phyloP scores from a whole-genome alignment of 2,888 invertebrate species.

The Ochropacha duplaris region DNA sequence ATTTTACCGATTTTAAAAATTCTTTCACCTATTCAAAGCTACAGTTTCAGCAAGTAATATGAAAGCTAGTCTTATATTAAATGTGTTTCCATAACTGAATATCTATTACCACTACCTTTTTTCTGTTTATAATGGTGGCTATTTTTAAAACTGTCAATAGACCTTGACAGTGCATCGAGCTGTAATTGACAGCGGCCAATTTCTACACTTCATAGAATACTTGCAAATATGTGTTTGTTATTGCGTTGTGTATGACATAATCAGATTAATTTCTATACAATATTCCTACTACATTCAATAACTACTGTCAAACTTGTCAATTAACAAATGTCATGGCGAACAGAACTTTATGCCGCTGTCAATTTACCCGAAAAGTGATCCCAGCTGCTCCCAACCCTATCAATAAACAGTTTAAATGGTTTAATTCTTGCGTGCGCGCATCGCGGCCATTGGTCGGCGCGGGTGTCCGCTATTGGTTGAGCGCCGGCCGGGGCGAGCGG shows the following conservation, averaged over 20 bases:
- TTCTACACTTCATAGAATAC: neutral
- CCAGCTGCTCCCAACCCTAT: constrained; percentile 54
- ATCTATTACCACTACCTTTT: too few species aligned
- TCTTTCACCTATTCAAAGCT: too few species aligned
- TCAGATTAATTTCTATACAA: neutral
- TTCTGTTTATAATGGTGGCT: too few species aligned
- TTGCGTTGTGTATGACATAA: neutral
- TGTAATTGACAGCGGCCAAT: neutral
- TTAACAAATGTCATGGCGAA: neutral
- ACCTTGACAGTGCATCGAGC: neutral
- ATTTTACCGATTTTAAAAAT: too few species aligned
- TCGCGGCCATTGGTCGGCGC: constrained; percentile 62
- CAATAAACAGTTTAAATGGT: constrained; percentile 56
- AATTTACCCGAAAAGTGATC: constrained; percentile 9
- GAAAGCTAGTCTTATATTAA: too few species aligned
- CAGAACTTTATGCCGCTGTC: constrained; percentile 1
- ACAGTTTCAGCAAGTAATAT: too few species aligned
- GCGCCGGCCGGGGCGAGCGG: constrained; percentile 38
- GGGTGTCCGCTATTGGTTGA: constrained; percentile 61
- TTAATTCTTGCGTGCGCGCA: constrained; percentile 67
- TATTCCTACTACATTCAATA: neutral
- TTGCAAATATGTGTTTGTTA: neutral
- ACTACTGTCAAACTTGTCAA: constrained; percentile 3
- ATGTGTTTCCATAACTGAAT: too few species aligned
- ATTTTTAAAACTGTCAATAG: too few species aligned